Base-by-base conservation (phyloP, 2,888 invertebrate species). In the Diaperis boleti region DNA sequence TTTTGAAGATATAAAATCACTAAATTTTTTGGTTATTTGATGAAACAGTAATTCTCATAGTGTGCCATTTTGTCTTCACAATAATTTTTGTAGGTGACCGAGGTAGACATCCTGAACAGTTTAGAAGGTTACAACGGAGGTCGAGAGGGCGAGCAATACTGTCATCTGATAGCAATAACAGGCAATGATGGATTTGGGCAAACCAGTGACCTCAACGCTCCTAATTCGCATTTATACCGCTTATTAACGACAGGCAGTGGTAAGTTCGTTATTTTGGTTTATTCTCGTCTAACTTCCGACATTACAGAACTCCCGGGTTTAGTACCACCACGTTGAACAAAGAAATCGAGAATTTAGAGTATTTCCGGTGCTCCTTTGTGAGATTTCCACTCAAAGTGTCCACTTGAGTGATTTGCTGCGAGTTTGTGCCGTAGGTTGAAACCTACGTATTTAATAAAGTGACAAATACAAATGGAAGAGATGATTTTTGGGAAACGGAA, bases 181-280 rank as follows among this genome's bases (percentile, higher is more conserved):
- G 57, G 52, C 18, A 59, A 22, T 47, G 67, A 66, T 22, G 54
- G 47, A 18, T 67, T 65, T 26, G 52, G 55, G n/a, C 59, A 63
- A 56, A 45, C 35, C 8, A 47, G 37, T 7, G 33, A 60, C 6
- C 33, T 60, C 18, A 70, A 67, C 13, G 73, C 71, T 67, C 69
- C 75, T 1, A 76, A 76, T 71, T 78, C 79, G 2, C 75, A 78
- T 63, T 70, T 81, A 59, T 80, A 80, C 69, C 74, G 78, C 22
- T 65, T 81, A 52, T 69, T 81, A 66, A 78, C 79, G n/a, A 74
- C 78, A 60, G 76, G 74, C 66, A 80, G 78, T 69, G 78, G 80
- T 81, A 71, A 17, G 13, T 15, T 31, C n/a, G n/a, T n/a, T n/a
- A n/a, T n/a, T n/a, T n/a, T n/a, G n/a, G n/a, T n/a, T n/a, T n/a